These are phyloP conservation scores for Lagocephalus sceleratus DNA, from an alignment of 2,797 vertebrate species.

Conservation along the genomic window DNA sequence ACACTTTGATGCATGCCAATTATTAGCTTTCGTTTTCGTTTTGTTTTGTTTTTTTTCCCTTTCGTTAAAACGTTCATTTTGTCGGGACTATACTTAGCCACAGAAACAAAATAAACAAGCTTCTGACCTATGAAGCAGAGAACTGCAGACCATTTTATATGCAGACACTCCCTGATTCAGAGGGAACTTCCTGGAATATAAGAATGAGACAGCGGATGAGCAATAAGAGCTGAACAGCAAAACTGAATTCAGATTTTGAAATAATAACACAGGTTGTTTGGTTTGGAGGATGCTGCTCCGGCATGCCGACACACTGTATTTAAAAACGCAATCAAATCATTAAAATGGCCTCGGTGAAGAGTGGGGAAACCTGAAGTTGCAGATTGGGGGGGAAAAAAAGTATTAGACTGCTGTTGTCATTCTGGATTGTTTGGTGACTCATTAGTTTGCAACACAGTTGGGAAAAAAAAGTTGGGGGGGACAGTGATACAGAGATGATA, in stretches of 20 bases:
- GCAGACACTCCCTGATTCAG: slow-evolving; percentile 99
- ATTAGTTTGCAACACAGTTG: slow-evolving; percentile 45
- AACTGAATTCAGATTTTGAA: slow-evolving; percentile 73
- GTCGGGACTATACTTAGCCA: slow-evolving; percentile 96
- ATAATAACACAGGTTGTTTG: slow-evolving; percentile 36
- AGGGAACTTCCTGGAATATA: slow-evolving; percentile 99
- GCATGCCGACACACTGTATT: slow-evolving; percentile 56
- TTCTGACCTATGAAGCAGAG: slow-evolving; percentile 99
- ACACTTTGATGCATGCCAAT: slow-evolving; percentile 71
- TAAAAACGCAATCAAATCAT: slow-evolving; percentile 59
- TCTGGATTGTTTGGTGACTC: slow-evolving; percentile 44
- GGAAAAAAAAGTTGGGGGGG: slow-evolving; percentile 16
- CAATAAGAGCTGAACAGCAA: slow-evolving; percentile 96
- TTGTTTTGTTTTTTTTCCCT: slow-evolving; percentile 19
- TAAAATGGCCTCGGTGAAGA: slow-evolving; percentile 40
- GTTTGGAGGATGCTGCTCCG: slow-evolving; percentile 56
- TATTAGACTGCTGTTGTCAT: slow-evolving; percentile 44
- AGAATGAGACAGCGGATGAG: slow-evolving; percentile 99
- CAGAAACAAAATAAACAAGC: slow-evolving; percentile 99
- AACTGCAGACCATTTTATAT: slow-evolving; percentile 99
- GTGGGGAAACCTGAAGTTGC: slow-evolving; percentile 32
- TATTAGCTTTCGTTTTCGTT: slow-evolving; percentile 37
- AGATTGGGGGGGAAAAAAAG: slow-evolving; percentile 31
- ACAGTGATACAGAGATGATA: slow-evolving; percentile 20
- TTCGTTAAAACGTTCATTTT: slow-evolving; percentile 62